Conservation (phyloP, 2,888 invertebrate genomes). For the Macrophya alboannulata region DNA sequence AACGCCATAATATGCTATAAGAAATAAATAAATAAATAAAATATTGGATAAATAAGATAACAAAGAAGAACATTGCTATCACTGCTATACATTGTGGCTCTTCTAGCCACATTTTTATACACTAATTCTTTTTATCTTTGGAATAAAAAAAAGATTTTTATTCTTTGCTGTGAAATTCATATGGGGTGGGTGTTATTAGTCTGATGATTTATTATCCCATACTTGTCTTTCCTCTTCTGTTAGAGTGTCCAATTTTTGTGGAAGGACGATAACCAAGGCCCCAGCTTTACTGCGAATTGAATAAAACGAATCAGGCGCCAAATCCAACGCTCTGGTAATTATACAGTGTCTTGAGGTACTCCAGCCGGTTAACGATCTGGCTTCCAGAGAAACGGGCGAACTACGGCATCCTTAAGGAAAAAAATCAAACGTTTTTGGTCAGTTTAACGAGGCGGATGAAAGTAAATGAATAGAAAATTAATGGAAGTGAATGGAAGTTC, state of each 20-base stretch:
- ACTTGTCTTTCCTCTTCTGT: constrained; percentile 88
- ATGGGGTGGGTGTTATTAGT: neutral
- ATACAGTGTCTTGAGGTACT: constrained; percentile 95
- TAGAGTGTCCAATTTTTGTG: constrained; percentile 86
- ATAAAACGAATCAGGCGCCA: constrained; percentile 90
- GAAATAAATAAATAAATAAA: constrained; percentile 51
- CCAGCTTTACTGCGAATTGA: constrained; percentile 91
- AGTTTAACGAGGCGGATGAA: neutral
- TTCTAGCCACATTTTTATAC: too few species aligned
- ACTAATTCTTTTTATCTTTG: neutral
- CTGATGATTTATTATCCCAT: constrained; percentile 54
- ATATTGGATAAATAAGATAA: neutral
- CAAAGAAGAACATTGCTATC: neutral
- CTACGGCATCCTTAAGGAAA: constrained; percentile 90
- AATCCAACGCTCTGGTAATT: constrained; percentile 89
- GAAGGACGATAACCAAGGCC: constrained; percentile 92
- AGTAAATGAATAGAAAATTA: neutral
- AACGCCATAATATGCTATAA: constrained; percentile 88
- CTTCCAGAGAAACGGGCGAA: constrained; percentile 93
- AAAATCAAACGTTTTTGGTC: constrained; percentile 12
- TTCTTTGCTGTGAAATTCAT: neutral
- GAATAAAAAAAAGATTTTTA: neutral
- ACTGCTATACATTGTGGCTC: too few species aligned
- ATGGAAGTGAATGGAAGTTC: neutral
- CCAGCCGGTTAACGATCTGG: constrained; percentile 92